Evolutionary conservation across 2,888 invertebrate species (phyloP), one percentile per base, ranked within the genome.

Genomic region (Aphodius granarius): DNA sequence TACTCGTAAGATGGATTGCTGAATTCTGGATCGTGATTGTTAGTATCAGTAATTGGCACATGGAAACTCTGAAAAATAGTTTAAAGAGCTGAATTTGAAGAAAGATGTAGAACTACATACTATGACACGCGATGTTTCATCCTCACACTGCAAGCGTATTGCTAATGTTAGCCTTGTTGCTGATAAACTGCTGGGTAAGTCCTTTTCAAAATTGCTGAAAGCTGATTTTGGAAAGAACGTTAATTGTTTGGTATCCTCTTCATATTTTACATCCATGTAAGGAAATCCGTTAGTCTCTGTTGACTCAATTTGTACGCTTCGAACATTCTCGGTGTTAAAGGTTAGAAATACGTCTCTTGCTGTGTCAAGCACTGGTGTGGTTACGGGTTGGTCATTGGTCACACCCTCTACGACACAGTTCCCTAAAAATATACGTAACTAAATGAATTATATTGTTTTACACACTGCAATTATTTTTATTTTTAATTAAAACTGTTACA

Each of bases 1-100:
- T 87, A 89, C 20, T 82, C 84, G 77, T 87, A 88, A 18, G 78
- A 80, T 19, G 82, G 74, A 16, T 87, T 83, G 3, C 73, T 64
- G 78, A 90, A 90, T 72, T 72, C 78, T 2, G 91, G 91, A 0
- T 81, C 78, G 78, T 90, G 86, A 77, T 89, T 90, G 80, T 91
- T 90, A 15, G 89, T 89, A 78, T 90, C 90, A 0, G 18, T 81
- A 5, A 90, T 85, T n/a, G 88, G 20, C 5, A 21, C 9, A 9
- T 21, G 22, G 0, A n/a, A n/a, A 19, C n/a, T 1, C 20, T 15
- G 22, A 68, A 68, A 20, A 65, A 13, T 62, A 9, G 63, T 62
- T 62, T 62, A 62, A 62, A 62, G 63, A 9, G n/a, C 63, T 62
- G 63, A 62, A 62, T 62, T 9, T 62, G 9, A n/a, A n/a, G n/a